A percentile compares a stretch with the other conserved stretches of the same genome.
phyloP scores from a whole-genome alignment of 1,140 invertebrate species.

The Rhyzopertha dominica region DNA sequence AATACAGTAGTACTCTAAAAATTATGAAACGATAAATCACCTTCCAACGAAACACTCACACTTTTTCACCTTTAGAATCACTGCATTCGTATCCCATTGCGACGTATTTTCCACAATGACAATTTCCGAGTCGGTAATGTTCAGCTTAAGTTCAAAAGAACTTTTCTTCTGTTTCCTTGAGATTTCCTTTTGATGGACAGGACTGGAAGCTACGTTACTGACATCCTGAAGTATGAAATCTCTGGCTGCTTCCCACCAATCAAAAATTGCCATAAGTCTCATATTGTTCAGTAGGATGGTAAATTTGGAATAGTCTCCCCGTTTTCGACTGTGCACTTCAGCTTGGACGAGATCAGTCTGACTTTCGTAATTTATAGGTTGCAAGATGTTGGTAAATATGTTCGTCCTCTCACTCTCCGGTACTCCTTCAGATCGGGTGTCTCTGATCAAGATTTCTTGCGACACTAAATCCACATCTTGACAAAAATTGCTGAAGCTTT shows the following conservation, averaged over 20 bases:
- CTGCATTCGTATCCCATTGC: conserved; percentile 83
- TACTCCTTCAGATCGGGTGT: conserved; percentile 68
- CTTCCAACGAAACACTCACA: conserved; percentile 3
- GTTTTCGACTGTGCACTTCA: conserved; percentile 75
- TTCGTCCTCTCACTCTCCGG: conserved; percentile 70
- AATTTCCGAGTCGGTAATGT: conserved; percentile 92
- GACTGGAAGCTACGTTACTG: conserved; percentile 29
- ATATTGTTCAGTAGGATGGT: conserved; percentile 94
- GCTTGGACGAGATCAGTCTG: conserved; percentile 67
- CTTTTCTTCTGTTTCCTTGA: conserved; percentile 29
- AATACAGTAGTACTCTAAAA: conserved; percentile 79
- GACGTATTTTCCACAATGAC: conserved; percentile 90
- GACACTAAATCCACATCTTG: conserved; percentile 92
- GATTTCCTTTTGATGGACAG: conserved; percentile 22
- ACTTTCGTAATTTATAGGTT: conserved; percentile 56
- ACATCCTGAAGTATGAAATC: conserved; percentile 65
- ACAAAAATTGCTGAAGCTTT: conserved; percentile 79
- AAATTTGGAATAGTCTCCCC: conserved; percentile 68
- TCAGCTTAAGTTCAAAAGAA: conserved; percentile 83
- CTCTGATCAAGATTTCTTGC: conserved; percentile 82
- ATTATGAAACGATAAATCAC: conserved; percentile 15
- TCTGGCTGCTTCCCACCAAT: conserved; percentile 85
- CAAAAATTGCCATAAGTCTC: conserved; percentile 87
- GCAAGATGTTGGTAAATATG: conserved; percentile 85
- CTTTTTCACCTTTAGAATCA: conserved; percentile 75